phyloP scores from a whole-genome alignment of 1,140 invertebrate species.

The Temnothorax nylanderi region DNA sequence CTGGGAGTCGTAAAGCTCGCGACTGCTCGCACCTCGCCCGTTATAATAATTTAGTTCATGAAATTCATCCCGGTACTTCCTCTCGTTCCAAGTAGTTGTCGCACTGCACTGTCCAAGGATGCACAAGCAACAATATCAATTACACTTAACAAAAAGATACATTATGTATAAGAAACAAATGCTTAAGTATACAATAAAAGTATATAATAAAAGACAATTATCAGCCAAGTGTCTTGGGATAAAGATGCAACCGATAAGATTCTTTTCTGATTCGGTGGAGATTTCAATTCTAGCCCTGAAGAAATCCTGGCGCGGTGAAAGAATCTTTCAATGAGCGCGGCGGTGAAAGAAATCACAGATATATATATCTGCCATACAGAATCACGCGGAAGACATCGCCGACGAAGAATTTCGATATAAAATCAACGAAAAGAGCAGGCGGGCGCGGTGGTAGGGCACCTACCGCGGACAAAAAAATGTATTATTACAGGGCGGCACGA shows the following conservation, averaged over 20 bases:
- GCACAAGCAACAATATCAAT: constrained; percentile 23
- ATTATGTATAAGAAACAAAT: not conserved
- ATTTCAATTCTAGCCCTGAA: constrained; percentile 26
- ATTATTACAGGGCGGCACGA: constrained; percentile 70
- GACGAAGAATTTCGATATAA: constrained; percentile 62
- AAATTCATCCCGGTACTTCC: constrained; percentile 72
- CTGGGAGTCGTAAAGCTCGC: constrained; percentile 78
- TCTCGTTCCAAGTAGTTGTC: constrained; percentile 27
- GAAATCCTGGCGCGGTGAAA: constrained; percentile 1
- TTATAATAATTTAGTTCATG: constrained; percentile 81
- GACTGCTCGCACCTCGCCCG: constrained; percentile 68
- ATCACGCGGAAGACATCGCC: constrained; percentile 1
- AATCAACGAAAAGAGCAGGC: constrained; percentile 61
- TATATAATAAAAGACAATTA: not conserved
- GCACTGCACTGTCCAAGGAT: not conserved
- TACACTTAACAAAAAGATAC: not conserved
- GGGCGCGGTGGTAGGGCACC: constrained; percentile 18
- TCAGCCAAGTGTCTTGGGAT: not conserved
- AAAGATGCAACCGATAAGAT: not conserved
- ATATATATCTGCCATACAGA: not conserved
- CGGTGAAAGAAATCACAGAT: no score
- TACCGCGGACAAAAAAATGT: constrained; percentile 71
- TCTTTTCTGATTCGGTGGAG: constrained; percentile 19
- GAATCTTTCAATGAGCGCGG: not conserved
- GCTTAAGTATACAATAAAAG: not conserved